Percentiles rank a stretch among this genome's conserved stretches.
phyloP scores from a whole-genome alignment of 2,888 invertebrate genomes.

The Amblyjoppa proteus region DNA sequence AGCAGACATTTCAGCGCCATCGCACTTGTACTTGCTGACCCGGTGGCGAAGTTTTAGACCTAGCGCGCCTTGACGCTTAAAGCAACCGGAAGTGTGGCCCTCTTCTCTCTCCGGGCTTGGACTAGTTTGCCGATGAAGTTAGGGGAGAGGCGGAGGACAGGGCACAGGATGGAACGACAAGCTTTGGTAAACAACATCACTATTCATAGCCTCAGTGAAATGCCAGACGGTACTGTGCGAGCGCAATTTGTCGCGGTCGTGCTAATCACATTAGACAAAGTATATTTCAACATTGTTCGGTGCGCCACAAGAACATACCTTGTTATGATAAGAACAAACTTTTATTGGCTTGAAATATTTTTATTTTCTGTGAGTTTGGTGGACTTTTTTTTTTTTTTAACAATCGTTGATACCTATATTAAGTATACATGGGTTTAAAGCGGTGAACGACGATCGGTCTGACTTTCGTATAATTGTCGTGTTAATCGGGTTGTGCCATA shows the following conservation, averaged over 20 bases:
- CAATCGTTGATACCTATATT: too few relatives aligned
- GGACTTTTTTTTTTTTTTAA: too few relatives aligned
- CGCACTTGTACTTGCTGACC: background rate
- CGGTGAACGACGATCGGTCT: too few relatives aligned
- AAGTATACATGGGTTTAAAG: too few relatives aligned
- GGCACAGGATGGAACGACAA: slow-evolving; percentile 22
- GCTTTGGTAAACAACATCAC: slow-evolving; percentile 57
- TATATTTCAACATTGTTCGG: slow-evolving; percentile 25
- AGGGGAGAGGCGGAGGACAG: slow-evolving; percentile 11
- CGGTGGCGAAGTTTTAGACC: background rate
- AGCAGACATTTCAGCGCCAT: background rate
- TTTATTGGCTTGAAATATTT: background rate
- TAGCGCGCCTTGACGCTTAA: background rate
- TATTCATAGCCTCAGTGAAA: slow-evolving; percentile 57
- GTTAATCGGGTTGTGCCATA: too few relatives aligned
- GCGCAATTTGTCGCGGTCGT: slow-evolving; percentile 42
- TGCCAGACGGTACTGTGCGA: slow-evolving; percentile 15
- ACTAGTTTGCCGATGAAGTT: slow-evolving; percentile 50
- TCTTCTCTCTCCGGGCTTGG: slow-evolving; percentile 2
- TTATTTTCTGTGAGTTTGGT: background rate
- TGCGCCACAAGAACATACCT: background rate
- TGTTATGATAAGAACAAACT: background rate
- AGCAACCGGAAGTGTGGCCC: slow-evolving; percentile 11
- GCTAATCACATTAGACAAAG: slow-evolving; percentile 42
- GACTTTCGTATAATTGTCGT: too few relatives aligned